phyloP scores from a whole-genome alignment of 1,140 invertebrate genomes.

The Cyclargus thomasi region DNA sequence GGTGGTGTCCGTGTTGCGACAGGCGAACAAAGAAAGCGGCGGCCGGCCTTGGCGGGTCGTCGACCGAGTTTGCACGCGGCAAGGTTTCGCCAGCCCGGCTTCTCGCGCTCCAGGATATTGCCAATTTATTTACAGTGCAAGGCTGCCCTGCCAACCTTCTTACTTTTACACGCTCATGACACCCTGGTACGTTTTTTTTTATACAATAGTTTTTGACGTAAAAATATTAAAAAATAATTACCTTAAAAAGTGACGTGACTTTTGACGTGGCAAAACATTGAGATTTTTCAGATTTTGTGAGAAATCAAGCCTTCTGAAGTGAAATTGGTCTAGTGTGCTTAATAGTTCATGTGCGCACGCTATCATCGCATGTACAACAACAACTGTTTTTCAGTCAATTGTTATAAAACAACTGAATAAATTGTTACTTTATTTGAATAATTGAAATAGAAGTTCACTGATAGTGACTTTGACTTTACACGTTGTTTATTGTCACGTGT shows the following conservation, averaged over 20 bases:
- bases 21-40: conserved; percentile 70
- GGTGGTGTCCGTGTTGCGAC: conserved; percentile 50
- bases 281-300: too few relatives aligned
- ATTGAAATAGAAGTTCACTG: not conserved
- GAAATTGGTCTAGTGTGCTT: too few relatives aligned
- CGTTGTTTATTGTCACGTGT: not conserved
- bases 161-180: conserved; percentile 45
- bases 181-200: not conserved
- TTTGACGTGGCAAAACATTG: too few relatives aligned
- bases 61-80: conserved; percentile 70
- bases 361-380: too few relatives aligned
- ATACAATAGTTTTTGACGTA: not conserved
- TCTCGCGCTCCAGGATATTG: conserved; percentile 73
- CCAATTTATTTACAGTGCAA: conserved; percentile 67
- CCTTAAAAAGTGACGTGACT: too few relatives aligned
- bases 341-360: too few relatives aligned
- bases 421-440: too few relatives aligned
- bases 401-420: too few relatives aligned
- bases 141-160: conserved; percentile 55
- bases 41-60: conserved; percentile 65
- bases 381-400: too few relatives aligned
- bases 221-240: not conserved
- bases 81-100: conserved; percentile 73
- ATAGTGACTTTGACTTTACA: conserved; percentile 3
- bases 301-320: too few relatives aligned